Evolutionary conservation across 2,888 invertebrate species (phyloP).

Genomic region (Tinea semifulvella): DNA sequence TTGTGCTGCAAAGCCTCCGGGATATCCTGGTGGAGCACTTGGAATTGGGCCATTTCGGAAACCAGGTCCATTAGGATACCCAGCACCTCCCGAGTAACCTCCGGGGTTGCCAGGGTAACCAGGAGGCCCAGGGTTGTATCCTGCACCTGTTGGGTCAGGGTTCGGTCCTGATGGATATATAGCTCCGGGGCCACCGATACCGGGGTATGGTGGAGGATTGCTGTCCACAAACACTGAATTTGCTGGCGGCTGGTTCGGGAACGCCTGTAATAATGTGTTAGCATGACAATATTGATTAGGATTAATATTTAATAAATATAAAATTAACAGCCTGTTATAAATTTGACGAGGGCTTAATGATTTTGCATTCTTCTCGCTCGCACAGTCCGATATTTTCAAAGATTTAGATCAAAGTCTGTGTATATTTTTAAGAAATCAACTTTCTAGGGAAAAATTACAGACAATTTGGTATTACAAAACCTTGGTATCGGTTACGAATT

Average conservation of each 20-base stretch:
- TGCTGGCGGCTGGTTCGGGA: conserved; percentile 75
- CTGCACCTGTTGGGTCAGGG: conserved; percentile 22
- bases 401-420: no score
- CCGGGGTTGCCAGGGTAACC: conserved; percentile 25
- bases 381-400: no score
- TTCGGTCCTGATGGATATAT: conserved; percentile 36
- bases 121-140: conserved; percentile 22
- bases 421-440: no score
- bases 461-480: no score
- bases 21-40: conserved; percentile 23
- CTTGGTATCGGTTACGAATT: no score
- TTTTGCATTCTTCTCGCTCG: no score
- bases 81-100: conserved; percentile 25
- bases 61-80: conserved; percentile 34
- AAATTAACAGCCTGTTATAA: no score
- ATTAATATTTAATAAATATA: no score
- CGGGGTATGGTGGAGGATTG: conserved; percentile 95
- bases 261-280: conserved; percentile 51
- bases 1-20: conserved; percentile 23
- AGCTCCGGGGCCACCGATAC: conserved; percentile 61
- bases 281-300: no score
- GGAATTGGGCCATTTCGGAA: conserved; percentile 19
- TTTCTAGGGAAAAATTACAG: no score
- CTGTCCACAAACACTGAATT: conserved; percentile 90
- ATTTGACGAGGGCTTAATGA: no score